Evolutionary conservation across 2,113 vertebrate genomes (phyloP), one percentile per base, ranked within the genome.

Genomic region (Callipepla californica): DNA sequence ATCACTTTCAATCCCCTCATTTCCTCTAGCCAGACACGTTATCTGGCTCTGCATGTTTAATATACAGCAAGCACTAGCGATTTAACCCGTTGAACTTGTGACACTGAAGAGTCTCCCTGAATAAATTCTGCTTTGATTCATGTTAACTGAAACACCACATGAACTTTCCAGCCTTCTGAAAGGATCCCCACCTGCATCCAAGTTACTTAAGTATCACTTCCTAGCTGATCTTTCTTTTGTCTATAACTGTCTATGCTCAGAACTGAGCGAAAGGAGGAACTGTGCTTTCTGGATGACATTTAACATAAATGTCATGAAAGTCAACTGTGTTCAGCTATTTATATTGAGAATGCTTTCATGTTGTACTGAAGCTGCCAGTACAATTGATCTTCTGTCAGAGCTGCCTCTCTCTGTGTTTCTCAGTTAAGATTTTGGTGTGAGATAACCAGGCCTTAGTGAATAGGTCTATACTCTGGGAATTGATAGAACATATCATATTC

Each of bases 1-100:
- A 61, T 65, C 38, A 16, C n/a, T 76, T 89, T 81, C 26, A 76
- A 9, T 28, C 0, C 0, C 20, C 6, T 30, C 3, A 0, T 66
- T 73, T 90, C 32, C 28, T 75, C 45, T 73, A 80, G 36, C 9
- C 55, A 80, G 21, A 6, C 12, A 51, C 0, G 0, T 17, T 17
- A 17, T 6, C 25, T 86, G 58, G 32, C 34, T 70, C 18, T 70
- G n/a, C 18, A 59, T n/a, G 16, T n/a, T 83, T 53, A 26, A 67
- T 2, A 36, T 16, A 18, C 11, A 47, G 38, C 11, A 86, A 36
- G 44, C 78, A 75, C 44, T 47, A 68, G 4, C 79, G 51, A 48
- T 81, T 81, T 85, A 40, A 51, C 9, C 36, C 65, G 58, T 17
- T 42, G 74, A 76, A 30, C 45, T 50, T 51, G 11, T 65, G 57